Evolutionary conservation across 2,113 vertebrate genomes (phyloP), one percentile per base, ranked within the genome.

Genomic region (Irena cyanogastra): DNA sequence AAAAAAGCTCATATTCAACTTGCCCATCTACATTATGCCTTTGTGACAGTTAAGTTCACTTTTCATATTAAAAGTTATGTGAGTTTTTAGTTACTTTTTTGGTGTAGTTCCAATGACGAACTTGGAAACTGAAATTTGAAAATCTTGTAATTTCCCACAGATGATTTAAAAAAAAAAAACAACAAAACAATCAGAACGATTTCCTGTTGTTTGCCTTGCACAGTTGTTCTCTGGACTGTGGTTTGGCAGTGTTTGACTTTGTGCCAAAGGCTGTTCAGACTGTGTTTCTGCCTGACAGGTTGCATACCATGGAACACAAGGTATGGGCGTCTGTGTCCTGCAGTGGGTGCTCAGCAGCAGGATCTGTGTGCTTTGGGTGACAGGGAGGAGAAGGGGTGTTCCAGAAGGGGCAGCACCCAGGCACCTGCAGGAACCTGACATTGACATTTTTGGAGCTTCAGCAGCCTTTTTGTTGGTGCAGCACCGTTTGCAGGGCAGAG

Each of bases 381-480:
- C 2, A 11, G 3, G 16, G 37, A 65, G 20, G 31, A 76, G 28
- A 45, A 70, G 3, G 1, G 5, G 1, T 57, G 11, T 31, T 59
- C 63, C 42, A 16, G 30, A 86, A 84, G 39, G 8, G n/a, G 26
- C 83, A 69, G 59, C 85, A 53, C 39, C 21, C 28, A 26, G 18
- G 7, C 69, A 64, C 60, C 59, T 93, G 42, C 31, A 82, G 18
- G 21, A 33, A 17, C 37, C 71, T 92, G 91, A 44, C 31, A 18
- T 27, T 27, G n/a, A n/a, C n/a, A n/a, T n/a, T 66, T 86, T 77
- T 59, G 41, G 21, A 70, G 88, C 50, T 81, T 81, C 87, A 56
- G 71, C 82, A 70, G 31, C 70, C 13, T 50, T 91, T 81, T 49
- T 92, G 92, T 70, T 93, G 74, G 41, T 68, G 49, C 75, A 60